Conservation (phyloP, 2,888 invertebrate genomes). For the Macrostomum cliftonense region DNA sequence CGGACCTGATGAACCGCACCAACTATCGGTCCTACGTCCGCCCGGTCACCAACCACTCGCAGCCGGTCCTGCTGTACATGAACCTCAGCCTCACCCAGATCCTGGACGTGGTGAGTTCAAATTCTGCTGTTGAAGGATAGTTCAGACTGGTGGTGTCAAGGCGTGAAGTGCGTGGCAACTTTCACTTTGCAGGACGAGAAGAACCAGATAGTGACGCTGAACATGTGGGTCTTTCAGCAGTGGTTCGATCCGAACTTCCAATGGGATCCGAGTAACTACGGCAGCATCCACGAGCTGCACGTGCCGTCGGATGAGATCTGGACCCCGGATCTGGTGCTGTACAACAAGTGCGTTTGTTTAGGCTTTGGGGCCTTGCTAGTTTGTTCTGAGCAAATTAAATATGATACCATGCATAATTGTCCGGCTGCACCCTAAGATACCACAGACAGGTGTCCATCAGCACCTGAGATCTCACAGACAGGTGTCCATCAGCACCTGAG, state of each 20-base stretch:
- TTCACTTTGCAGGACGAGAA: conserved; percentile 60
- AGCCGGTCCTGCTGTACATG: conserved; percentile 1
- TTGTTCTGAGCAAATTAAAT: too few relatives aligned
- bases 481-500: too few relatives aligned
- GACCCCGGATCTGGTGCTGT: conserved; percentile 12
- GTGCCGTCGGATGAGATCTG: conserved; percentile 10
- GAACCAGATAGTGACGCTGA: conserved; percentile 94
- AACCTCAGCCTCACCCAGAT: conserved; percentile 3
- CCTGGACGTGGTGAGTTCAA: neutral
- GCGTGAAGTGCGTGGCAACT: too few relatives aligned
- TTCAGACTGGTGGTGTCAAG: too few relatives aligned
- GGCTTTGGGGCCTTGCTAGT: too few relatives aligned
- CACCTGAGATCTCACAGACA: too few relatives aligned
- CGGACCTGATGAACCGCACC: too few relatives aligned
- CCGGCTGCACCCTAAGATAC: too few relatives aligned
- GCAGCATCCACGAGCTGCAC: conserved; percentile 10
- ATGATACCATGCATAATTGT: too few relatives aligned
- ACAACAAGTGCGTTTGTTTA: conserved; percentile 12
- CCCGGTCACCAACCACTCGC: neutral
- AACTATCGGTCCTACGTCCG: too few relatives aligned
- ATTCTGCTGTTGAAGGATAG: too few relatives aligned
- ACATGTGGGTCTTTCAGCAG: conserved; percentile 60
- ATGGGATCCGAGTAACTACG: conserved; percentile 11
- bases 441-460: too few relatives aligned
- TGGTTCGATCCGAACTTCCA: conserved; percentile 12